A percentile compares a stretch with the other conserved stretches of the same genome.
Evolutionary conservation across 2,797 vertebrate species (phyloP).

Genomic region (Silurus aristotelis): DNA sequence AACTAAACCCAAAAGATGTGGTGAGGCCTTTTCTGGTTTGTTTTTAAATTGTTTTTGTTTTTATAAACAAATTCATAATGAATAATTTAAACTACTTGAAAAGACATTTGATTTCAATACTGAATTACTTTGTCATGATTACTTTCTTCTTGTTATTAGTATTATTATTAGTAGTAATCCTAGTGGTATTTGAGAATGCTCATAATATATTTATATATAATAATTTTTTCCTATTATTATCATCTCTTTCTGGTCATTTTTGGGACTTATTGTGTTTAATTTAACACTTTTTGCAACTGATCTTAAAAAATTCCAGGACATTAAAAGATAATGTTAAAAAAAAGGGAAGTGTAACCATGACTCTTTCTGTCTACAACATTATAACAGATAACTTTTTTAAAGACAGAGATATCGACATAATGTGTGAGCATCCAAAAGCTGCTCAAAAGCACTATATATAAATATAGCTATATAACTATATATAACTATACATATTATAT

Average conservation of each 20-base stretch:
- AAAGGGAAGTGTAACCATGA: not conserved
- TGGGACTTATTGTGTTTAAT: too few relatives aligned
- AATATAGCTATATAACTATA: too few relatives aligned
- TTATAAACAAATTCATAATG: not conserved
- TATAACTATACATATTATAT: too few relatives aligned
- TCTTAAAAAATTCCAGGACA: not conserved
- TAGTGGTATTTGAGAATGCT: too few relatives aligned
- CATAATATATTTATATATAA: not conserved
- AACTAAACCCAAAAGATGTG: not conserved
- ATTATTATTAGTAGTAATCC: not conserved
- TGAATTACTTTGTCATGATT: not conserved
- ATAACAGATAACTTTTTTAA: not conserved
- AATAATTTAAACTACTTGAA: too few relatives aligned
- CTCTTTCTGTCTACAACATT: not conserved
- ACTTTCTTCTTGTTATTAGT: not conserved
- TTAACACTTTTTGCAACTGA: not conserved
- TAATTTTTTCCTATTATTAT: not conserved
- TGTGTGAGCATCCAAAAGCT: not conserved
- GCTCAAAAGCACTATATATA: not conserved
- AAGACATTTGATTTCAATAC: not conserved
- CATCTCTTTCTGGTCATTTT: not conserved
- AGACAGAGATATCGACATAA: too few relatives aligned
- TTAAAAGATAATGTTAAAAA: not conserved
- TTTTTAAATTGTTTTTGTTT: too few relatives aligned
- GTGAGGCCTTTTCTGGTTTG: not conserved